phyloP scores from a whole-genome alignment of 1,140 invertebrate species.

The Drosophila hydei region DNA sequence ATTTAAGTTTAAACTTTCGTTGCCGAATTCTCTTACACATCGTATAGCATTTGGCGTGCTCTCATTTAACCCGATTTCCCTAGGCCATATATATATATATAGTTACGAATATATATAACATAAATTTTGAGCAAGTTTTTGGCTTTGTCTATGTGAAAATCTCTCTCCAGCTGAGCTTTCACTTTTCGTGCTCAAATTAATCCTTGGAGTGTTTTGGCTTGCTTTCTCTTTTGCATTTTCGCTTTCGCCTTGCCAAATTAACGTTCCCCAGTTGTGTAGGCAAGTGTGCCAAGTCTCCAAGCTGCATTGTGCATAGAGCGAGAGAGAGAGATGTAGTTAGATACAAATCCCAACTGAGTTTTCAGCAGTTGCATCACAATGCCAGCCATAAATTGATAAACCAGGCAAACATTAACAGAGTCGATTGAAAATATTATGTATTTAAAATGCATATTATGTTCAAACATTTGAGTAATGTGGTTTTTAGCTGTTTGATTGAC shows the following conservation, averaged over 20 bases:
- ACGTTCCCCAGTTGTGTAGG: conserved; percentile 67
- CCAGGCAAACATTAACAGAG: background rate
- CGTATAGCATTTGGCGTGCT: conserved; percentile 24
- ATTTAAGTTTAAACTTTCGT: conserved; percentile 23
- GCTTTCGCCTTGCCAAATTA: conserved; percentile 58
- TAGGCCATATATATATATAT: conserved; percentile 55
- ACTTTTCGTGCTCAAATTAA: conserved; percentile 71
- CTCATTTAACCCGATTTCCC: conserved; percentile 51
- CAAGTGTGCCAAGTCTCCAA: conserved; percentile 54
- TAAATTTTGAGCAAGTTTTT: conserved; percentile 57
- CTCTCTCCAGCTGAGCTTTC: conserved; percentile 53
- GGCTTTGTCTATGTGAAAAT: conserved; percentile 20
- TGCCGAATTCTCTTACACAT: background rate
- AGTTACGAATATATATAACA: conserved; percentile 64
- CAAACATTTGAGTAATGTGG: conserved; percentile 9
- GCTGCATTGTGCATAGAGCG: conserved; percentile 6
- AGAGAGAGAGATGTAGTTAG: background rate
- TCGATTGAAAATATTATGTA: background rate
- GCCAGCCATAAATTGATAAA: conserved; percentile 13
- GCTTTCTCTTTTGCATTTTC: conserved; percentile 30
- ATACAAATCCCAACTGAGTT: conserved; percentile 14
- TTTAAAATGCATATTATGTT: background rate
- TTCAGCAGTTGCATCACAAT: conserved; percentile 28
- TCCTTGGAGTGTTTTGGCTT: conserved; percentile 53
- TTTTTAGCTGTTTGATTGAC: conserved; percentile 14